Percentiles rank a stretch among this genome's conserved stretches.
Conservation (phyloP, 2,888 invertebrate species). For the Poecilus cupreus region DNA sequence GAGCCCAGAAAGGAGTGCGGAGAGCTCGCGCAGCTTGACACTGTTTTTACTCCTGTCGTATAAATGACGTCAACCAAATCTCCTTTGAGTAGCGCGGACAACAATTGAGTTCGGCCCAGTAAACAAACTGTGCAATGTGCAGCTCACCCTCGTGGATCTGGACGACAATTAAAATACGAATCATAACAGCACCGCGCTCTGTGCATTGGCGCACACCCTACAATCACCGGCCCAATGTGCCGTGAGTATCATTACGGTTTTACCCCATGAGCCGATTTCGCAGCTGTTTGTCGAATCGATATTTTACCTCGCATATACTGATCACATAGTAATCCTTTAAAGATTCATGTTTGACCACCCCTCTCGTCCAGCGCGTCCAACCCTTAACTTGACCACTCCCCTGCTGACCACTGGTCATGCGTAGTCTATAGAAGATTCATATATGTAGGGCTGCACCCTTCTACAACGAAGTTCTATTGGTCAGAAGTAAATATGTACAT, state of each 20-base stretch:
- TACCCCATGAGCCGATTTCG: conserved; percentile 61
- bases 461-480: conserved; percentile 58
- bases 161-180: conserved; percentile 45
- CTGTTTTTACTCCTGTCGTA: neutral
- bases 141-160: neutral
- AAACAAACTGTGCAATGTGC: conserved; percentile 23
- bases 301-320: conserved; percentile 16
- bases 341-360: conserved; percentile 66
- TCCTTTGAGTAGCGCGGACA: neutral
- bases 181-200: conserved; percentile 30
- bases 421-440: conserved; percentile 62
- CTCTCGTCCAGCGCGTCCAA: conserved; percentile 64
- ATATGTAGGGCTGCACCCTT: conserved; percentile 60
- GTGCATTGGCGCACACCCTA: conserved; percentile 3
- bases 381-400: conserved; percentile 71
- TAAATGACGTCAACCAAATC: neutral
- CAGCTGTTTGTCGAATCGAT: conserved; percentile 67
- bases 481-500: conserved; percentile 36
- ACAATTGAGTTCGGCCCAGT: conserved; percentile 15
- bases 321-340: too few species aligned
- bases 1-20: neutral
- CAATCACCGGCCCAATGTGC: conserved; percentile 5
- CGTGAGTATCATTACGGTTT: conserved; percentile 45
- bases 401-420: conserved; percentile 70
- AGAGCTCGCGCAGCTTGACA: conserved; percentile 35